phyloP scores from a whole-genome alignment of 2,888 invertebrate genomes.

The Chloroclystis v-ata region DNA sequence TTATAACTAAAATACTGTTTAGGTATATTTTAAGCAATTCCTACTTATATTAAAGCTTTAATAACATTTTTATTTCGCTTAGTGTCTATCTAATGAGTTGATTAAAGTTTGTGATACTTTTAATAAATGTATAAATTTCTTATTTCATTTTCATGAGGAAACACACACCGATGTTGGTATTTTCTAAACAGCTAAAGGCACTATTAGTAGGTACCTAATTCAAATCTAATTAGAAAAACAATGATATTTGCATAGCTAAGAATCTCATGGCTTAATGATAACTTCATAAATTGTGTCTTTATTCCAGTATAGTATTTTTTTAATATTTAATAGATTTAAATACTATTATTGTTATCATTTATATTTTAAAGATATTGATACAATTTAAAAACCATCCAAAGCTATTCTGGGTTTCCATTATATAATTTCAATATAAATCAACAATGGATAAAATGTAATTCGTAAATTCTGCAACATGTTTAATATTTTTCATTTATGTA shows the following conservation, averaged over 20 bases:
- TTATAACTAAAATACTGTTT: background rate
- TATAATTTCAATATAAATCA: slow-evolving; percentile 11
- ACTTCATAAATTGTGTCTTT: background rate
- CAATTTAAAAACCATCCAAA: slow-evolving; percentile 1
- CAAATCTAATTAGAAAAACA: background rate
- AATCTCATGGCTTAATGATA: no score
- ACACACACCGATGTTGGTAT: slow-evolving; percentile 5
- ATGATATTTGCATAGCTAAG: background rate
- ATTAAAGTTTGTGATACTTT: background rate
- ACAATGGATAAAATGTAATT: slow-evolving; percentile 16
- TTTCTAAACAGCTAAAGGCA: slow-evolving; percentile 26
- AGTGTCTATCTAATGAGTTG: background rate
- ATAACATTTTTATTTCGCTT: background rate
- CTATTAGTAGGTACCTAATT: slow-evolving; percentile 15
- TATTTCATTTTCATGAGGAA: background rate
- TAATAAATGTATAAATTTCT: background rate
- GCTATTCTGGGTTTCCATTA: slow-evolving; percentile 1
- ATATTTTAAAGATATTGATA: background rate
- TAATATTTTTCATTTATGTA: slow-evolving; percentile 30
- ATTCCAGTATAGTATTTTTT: background rate
- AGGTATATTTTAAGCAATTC: slow-evolving; percentile 1
- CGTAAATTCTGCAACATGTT: slow-evolving; percentile 28
- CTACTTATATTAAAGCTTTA: slow-evolving; percentile 5
- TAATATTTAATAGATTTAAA: background rate
- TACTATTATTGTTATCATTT: slow-evolving; percentile 1